phyloP scores from a whole-genome alignment of 2,113 vertebrate genomes.

The Thamnophis sirtalis region DNA sequence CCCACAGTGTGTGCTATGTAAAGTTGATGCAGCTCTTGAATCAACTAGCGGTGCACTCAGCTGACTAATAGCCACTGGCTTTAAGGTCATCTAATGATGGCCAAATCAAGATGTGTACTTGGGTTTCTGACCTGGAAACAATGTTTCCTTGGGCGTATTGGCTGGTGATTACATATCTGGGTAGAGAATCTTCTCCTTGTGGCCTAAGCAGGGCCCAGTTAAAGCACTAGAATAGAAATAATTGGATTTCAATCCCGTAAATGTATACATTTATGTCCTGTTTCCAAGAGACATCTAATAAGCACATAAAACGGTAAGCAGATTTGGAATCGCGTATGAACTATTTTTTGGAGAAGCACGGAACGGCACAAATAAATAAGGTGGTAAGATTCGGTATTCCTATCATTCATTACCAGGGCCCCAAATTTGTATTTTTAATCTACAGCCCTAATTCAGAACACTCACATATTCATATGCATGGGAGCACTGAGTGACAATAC shows the following conservation, averaged over 20 bases:
- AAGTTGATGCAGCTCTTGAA: background rate
- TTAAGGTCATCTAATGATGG: background rate
- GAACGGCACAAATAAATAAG: background rate
- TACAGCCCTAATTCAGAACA: background rate
- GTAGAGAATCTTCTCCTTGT: background rate
- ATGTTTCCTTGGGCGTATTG: background rate
- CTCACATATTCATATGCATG: background rate
- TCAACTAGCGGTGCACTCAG: background rate
- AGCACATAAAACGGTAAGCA: background rate
- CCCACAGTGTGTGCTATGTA: background rate
- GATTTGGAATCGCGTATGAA: background rate
- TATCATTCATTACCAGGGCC: background rate
- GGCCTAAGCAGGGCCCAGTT: background rate
- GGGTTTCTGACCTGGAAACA: background rate
- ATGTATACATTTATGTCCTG: background rate
- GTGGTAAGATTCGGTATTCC: background rate
- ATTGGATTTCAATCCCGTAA: background rate
- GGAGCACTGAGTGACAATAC: background rate
- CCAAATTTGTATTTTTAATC: background rate
- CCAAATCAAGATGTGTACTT: background rate
- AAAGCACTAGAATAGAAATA: background rate
- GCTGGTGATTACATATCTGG: background rate
- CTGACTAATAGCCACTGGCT: background rate
- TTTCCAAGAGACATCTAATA: background rate
- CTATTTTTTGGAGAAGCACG: background rate